Conservation (phyloP, 2,888 invertebrate species). For the Isoperla grammatica region DNA sequence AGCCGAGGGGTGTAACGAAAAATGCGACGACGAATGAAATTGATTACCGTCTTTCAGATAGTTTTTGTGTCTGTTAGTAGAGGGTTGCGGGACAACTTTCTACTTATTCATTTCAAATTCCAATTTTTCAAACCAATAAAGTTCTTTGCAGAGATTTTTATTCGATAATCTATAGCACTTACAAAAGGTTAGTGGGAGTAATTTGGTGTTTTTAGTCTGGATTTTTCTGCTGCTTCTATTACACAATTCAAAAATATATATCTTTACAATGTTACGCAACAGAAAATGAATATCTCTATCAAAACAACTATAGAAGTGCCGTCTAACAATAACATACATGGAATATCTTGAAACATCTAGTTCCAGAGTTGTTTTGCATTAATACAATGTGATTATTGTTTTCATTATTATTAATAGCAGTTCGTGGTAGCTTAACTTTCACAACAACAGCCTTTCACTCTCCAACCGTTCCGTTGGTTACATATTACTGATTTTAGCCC, state of each 20-base stretch:
- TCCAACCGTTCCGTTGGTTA: no score
- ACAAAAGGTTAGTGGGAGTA: conserved; percentile 10
- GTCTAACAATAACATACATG: no score
- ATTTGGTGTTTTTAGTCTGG: neutral
- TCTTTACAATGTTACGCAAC: no score
- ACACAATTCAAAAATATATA: neutral
- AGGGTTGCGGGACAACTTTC: conserved; percentile 9
- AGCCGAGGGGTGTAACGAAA: conserved; percentile 11
- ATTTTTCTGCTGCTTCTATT: neutral
- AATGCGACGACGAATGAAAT: conserved; percentile 24
- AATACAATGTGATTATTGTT: no score
- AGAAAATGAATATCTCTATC: neutral
- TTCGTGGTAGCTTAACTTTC: no score
- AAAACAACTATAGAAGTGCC: neutral
- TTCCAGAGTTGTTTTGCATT: no score
- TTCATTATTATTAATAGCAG: no score
- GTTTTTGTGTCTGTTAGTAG: conserved; percentile 10
- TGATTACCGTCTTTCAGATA: conserved; percentile 23
- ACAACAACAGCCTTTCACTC: no score
- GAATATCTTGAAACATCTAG: no score
- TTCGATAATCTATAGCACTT: conserved; percentile 18
- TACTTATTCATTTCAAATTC: conserved; percentile 29
- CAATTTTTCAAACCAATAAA: conserved; percentile 29
- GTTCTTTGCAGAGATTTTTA: conserved; percentile 15
- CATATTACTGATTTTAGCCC: no score